Conservation (phyloP, 2,113 vertebrate species). For the Triplophysa siluroides region DNA sequence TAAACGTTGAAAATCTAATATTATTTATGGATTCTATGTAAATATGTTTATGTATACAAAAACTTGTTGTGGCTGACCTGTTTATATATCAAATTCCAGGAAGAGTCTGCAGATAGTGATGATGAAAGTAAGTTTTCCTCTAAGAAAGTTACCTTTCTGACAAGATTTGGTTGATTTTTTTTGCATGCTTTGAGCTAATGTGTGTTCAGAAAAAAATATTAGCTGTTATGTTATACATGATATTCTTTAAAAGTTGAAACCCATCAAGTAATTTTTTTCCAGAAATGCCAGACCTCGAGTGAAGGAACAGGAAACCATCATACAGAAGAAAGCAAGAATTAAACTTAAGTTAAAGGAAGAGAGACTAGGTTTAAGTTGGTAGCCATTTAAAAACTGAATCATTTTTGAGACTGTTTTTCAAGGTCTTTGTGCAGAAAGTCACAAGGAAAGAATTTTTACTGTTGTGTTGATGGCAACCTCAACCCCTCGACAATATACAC, state of each 20-base stretch:
- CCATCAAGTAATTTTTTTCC: conserved; percentile 25
- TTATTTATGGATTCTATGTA: neutral
- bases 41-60: neutral
- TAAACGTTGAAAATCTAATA: neutral
- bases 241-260: too few species aligned
- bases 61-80: neutral
- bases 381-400: conserved; percentile 71
- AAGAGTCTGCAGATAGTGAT: conserved; percentile 91
- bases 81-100: conserved; percentile 69
- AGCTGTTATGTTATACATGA: neutral
- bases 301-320: conserved; percentile 64
- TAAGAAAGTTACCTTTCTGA: neutral
- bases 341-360: conserved; percentile 75
- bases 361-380: conserved; percentile 74
- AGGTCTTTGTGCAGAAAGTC: conserved; percentile 30
- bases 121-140: conserved; percentile 85
- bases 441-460: conserved; percentile 30
- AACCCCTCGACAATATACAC: conserved; percentile 62
- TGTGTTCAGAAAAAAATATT: too few species aligned
- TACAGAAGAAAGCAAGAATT: conserved; percentile 60
- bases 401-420: conserved; percentile 42
- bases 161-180: neutral
- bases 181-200: too few species aligned
- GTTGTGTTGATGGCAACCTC: conserved; percentile 63
- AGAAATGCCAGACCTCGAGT: conserved; percentile 98